Conservation (phyloP, 2,888 invertebrate species). For the Ethmia dodecea region DNA sequence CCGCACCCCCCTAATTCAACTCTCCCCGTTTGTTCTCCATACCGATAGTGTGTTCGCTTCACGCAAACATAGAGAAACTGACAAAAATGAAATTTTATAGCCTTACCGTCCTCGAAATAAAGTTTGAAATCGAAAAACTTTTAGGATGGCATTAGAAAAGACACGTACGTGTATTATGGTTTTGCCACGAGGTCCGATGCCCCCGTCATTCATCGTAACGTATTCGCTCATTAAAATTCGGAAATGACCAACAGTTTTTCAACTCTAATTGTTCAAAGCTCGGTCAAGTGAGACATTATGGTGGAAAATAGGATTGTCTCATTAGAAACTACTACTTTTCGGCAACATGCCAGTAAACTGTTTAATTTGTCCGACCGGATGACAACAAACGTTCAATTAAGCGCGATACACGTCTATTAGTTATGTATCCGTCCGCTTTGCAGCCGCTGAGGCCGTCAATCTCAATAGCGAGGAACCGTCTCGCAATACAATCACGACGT, state of each 20-base stretch:
- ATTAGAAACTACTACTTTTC: conserved; percentile 40
- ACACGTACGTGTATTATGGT: conserved; percentile 46
- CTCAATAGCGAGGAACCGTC: conserved; percentile 42
- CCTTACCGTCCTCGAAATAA: neutral
- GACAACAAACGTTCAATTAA: conserved; percentile 60
- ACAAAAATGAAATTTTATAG: neutral
- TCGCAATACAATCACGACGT: conserved; percentile 42
- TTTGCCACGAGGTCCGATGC: conserved; percentile 65
- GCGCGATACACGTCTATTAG: conserved; percentile 36
- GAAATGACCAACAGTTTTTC: conserved; percentile 70
- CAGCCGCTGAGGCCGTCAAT: conserved; percentile 48
- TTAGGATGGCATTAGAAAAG: conserved; percentile 10
- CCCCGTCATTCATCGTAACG: conserved; percentile 57
- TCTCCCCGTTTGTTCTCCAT: conserved; percentile 36
- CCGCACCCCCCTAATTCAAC: conserved; percentile 44
- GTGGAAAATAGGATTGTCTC: conserved; percentile 35
- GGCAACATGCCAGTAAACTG: conserved; percentile 26
- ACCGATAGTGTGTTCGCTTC: conserved; percentile 37
- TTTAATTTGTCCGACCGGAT: conserved; percentile 42
- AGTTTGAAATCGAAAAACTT: neutral
- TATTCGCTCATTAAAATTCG: conserved; percentile 64
- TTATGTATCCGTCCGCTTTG: conserved; percentile 53
- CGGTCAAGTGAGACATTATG: conserved; percentile 58
- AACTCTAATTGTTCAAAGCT: conserved; percentile 51
- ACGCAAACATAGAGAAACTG: no score